Evolutionary conservation across 2,888 invertebrate species (phyloP).

Genomic region (Aporophyla lueneburgensis): DNA sequence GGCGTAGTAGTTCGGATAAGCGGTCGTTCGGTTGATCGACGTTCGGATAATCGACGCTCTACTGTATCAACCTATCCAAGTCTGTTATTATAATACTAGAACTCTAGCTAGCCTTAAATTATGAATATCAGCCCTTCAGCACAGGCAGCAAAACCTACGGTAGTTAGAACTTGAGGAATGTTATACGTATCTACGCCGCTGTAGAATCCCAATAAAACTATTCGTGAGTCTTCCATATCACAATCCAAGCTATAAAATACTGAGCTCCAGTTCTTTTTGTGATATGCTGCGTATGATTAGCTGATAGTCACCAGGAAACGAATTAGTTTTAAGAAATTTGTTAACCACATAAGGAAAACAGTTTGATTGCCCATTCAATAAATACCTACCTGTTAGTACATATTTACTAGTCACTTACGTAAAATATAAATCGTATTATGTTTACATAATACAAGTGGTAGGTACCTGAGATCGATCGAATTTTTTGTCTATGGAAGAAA

Average conservation of each 20-base stretch:
- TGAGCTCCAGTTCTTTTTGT: background rate
- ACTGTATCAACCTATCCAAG: background rate
- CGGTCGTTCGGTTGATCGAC: too few relatives aligned
- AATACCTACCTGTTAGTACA: slow-evolving; percentile 10
- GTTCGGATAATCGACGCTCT: too few relatives aligned
- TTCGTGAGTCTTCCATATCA: background rate
- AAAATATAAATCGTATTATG: slow-evolving; percentile 36
- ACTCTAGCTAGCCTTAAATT: background rate
- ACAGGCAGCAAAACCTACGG: background rate
- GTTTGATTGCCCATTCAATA: slow-evolving; percentile 35
- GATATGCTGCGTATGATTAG: background rate
- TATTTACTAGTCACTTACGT: slow-evolving; percentile 42
- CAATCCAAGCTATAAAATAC: background rate
- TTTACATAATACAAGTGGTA: slow-evolving; percentile 13
- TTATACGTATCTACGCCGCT: background rate
- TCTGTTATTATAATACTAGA: background rate
- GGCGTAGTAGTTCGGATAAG: too few relatives aligned
- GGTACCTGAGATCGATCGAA: slow-evolving; percentile 1
- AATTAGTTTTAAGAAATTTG: slow-evolving; percentile 21
- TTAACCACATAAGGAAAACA: slow-evolving; percentile 50
- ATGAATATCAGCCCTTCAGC: background rate
- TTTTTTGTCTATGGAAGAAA: slow-evolving; percentile 14
- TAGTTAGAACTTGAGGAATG: background rate
- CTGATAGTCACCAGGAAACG: slow-evolving; percentile 10
- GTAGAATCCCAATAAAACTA: background rate